Conservation (phyloP, 1,140 invertebrate genomes). For the Manduca sexta region DNA sequence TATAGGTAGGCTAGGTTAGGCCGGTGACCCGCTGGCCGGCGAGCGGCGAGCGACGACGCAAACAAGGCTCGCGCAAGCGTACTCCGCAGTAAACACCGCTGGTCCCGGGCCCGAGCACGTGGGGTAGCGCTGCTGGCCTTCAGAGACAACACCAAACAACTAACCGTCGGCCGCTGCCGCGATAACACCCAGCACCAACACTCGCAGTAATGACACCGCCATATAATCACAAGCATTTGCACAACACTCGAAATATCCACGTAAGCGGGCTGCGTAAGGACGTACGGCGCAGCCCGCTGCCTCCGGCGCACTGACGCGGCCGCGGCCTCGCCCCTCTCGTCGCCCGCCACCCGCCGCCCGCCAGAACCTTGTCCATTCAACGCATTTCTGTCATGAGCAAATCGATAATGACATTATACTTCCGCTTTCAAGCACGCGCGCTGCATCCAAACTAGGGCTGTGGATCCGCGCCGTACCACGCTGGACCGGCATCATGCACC, state of each 20-base stretch:
- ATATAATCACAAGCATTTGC: conserved; percentile 70
- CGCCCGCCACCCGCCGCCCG: conserved; percentile 9
- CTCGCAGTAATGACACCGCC: conserved; percentile 66
- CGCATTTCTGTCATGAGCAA: conserved; percentile 69
- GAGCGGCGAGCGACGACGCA: no score
- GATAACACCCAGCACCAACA: conserved; percentile 63
- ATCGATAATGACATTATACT: conserved; percentile 71
- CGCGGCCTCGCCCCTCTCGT: conserved; percentile 16
- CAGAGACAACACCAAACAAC: conserved; percentile 35
- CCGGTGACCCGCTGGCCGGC: conserved; percentile 54
- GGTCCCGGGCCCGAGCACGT: conserved; percentile 45
- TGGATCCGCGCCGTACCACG: no score
- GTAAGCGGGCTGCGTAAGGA: conserved; percentile 58
- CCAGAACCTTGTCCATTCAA: conserved; percentile 60
- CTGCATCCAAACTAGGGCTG: conserved; percentile 49
- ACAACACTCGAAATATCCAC: conserved; percentile 44
- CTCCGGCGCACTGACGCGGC: conserved; percentile 53
- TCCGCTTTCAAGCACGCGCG: conserved; percentile 60
- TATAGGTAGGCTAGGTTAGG: conserved; percentile 50
- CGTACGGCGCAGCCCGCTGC: conserved; percentile 62
- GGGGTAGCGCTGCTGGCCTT: conserved; percentile 28
- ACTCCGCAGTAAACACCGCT: conserved; percentile 55
- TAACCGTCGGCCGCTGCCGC: conserved; percentile 60
- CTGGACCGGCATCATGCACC: no score
- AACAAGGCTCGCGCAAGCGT: conserved; percentile 61